phyloP scores from a whole-genome alignment of 2,113 vertebrate genomes.

The Anguilla japonica region DNA sequence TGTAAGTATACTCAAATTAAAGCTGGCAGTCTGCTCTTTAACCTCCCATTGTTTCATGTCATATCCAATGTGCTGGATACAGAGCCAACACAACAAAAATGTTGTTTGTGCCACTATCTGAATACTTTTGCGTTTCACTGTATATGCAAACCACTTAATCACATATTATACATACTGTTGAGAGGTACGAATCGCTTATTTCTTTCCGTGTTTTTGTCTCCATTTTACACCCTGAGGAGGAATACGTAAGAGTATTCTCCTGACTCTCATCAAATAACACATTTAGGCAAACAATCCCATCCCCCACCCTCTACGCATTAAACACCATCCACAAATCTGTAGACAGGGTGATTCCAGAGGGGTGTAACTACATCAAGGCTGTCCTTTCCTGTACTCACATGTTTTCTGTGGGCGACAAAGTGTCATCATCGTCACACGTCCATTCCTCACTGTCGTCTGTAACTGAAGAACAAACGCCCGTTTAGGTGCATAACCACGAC shows the following conservation, averaged over 20 bases:
- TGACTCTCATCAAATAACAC: neutral
- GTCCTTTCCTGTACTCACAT: constrained; percentile 52
- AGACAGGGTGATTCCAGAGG: neutral
- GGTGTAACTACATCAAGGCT: neutral
- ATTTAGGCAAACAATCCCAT: neutral
- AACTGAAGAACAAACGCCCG: constrained; percentile 58
- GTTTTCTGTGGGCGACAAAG: constrained; percentile 40
- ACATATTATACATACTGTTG: neutral
- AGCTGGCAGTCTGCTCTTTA: no score
- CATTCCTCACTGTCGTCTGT: constrained; percentile 79
- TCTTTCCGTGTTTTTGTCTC: neutral
- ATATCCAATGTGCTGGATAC: no score
- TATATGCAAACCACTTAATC: neutral
- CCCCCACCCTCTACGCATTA: neutral
- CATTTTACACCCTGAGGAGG: neutral
- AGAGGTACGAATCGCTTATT: neutral
- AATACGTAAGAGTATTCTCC: neutral
- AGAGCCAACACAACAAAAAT: no score
- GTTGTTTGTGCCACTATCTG: no score
- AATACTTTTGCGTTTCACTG: no score
- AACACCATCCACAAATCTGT: neutral
- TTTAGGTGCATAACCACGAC: neutral
- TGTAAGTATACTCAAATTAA: no score
- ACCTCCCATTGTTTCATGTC: no score
- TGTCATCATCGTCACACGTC: constrained; percentile 74